Evolutionary conservation across 2,888 invertebrate genomes (phyloP).

Genomic region (Ophion obscuratus): DNA sequence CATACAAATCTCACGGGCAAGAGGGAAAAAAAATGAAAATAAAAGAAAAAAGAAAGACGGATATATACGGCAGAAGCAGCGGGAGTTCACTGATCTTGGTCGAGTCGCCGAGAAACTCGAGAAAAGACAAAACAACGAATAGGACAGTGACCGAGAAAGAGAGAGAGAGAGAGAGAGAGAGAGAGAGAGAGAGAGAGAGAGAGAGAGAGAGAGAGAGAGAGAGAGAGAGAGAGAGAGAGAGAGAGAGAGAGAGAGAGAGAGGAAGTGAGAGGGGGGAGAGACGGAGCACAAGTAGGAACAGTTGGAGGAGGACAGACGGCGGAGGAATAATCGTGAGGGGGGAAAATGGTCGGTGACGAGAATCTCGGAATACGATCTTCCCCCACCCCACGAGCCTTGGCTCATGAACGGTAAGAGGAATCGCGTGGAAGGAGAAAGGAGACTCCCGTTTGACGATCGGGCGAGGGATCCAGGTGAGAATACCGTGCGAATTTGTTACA

Average conservation of each 20-base stretch:
- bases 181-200: constrained; percentile 37
- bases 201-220: constrained; percentile 24
- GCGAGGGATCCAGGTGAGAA: constrained; percentile 9
- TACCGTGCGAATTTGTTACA: not conserved
- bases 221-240: constrained; percentile 18
- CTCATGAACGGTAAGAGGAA: not conserved
- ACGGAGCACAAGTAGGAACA: constrained; percentile 17
- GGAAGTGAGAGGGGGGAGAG: not conserved
- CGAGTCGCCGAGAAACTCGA: constrained; percentile 5
- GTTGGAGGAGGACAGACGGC: not conserved
- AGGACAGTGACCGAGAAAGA: constrained; percentile 25
- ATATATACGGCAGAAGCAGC: constrained; percentile 23
- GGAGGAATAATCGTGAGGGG: not conserved
- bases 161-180: constrained; percentile 20
- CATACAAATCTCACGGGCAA: constrained; percentile 36
- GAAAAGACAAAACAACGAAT: constrained; percentile 1
- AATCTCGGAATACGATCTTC: constrained; percentile 12
- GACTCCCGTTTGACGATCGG: not conserved
- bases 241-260: constrained; percentile 24
- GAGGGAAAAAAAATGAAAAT: constrained; percentile 13
- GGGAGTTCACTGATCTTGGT: constrained; percentile 56
- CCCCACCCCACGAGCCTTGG: not conserved
- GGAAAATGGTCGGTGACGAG: not conserved
- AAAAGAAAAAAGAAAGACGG: constrained; percentile 11
- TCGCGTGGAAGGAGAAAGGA: not conserved